Evolutionary conservation across 2,113 vertebrate genomes (phyloP), one percentile per base, ranked within the genome.

Genomic region (Cyphomyrus plagiostoma): DNA sequence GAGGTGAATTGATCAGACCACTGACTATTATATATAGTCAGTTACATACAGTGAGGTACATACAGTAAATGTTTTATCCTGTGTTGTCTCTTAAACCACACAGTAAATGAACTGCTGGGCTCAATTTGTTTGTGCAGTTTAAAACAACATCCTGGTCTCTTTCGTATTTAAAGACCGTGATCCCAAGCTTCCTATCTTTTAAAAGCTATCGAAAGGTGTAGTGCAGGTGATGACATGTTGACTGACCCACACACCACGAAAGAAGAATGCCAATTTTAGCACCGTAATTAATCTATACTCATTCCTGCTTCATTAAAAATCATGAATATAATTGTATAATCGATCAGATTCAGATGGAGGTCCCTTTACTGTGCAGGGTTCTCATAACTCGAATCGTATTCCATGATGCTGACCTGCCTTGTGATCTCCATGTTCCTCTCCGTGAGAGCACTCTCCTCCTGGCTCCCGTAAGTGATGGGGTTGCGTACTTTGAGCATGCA

Each of bases 401-500:
- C 15, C 5, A 0, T 39, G 74, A 42, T 0, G 30, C 74, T 80
- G 74, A 98, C 98, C 95, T 99, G 97, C 91, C 98, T 99, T 77
- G 98, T 98, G 92, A 97, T 96, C 0, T 97, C 96, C 0, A 97
- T 96, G 95, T 99, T 99, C 93, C 95, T 98, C 92, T 98, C 98
- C 0, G 96, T 35, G 17, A 99, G 96, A 87, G 96, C 97, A 90
- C 93, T 97, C 92, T 98, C 98, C 4, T 95, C 95, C 93, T 97
- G 97, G 94, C 96, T 97, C 92, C 98, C 97, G 17, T 98, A 99
- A 53, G 96, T 93, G 11, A 99, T 97, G 91, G 96, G 96, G 92
- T 95, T 99, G 94, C 93, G 95, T 84, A 99, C 95, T 94, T 99
- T 99, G 93, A 98, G 97, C 91, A 99, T 46, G 3, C 98, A 98